phyloP scores from a whole-genome alignment of 2,113 vertebrate species.

The Elaphurus davidianus region DNA sequence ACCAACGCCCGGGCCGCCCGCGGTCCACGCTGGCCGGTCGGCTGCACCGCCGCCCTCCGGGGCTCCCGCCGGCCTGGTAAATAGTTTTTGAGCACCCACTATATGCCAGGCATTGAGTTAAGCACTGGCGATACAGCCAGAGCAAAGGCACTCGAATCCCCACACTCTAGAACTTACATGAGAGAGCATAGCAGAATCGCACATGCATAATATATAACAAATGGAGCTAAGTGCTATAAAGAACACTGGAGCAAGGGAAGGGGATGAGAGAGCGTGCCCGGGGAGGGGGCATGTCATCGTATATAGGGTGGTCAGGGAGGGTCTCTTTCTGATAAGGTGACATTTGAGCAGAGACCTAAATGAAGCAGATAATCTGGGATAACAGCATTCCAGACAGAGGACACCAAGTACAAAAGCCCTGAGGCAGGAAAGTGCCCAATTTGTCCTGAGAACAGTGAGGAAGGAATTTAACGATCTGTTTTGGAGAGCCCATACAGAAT shows the following conservation, averaged over 20 bases:
- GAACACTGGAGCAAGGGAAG: neutral
- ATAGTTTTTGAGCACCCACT: neutral
- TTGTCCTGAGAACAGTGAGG: neutral
- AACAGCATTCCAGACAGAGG: neutral
- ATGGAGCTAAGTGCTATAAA: neutral
- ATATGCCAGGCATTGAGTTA: neutral
- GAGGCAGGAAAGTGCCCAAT: neutral
- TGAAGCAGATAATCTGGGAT: neutral
- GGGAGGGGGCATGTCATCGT: neutral
- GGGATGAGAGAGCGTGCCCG: neutral
- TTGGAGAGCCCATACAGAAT: neutral
- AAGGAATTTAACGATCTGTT: neutral
- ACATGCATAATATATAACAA: neutral
- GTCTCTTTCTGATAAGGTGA: neutral
- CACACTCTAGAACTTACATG: neutral
- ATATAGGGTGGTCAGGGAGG: neutral
- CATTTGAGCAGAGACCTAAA: neutral
- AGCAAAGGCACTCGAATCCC: neutral
- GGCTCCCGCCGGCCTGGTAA: neutral
- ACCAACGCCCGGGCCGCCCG: neutral
- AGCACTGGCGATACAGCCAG: neutral
- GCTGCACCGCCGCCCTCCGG: constrained; percentile 8
- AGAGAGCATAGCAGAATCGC: neutral
- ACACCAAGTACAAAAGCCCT: neutral
- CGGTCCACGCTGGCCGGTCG: neutral